Conservation (phyloP, 2,113 vertebrate species). For the Rhizomys pruinosus region DNA sequence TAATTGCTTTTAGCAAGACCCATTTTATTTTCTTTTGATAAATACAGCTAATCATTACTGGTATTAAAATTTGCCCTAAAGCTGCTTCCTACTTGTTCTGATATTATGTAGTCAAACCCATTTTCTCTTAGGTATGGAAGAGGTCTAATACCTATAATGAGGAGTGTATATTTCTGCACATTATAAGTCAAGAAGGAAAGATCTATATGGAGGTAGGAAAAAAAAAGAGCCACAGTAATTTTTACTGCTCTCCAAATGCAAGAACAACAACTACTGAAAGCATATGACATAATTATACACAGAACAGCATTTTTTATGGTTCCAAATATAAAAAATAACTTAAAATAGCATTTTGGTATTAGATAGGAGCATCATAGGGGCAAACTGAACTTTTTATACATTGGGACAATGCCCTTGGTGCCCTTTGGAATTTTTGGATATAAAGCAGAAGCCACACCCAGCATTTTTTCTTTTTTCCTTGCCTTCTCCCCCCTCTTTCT, state of each 20-base stretch:
- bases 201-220: not conserved
- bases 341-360: conserved; percentile 27
- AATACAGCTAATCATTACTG: not conserved
- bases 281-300: conserved; percentile 12
- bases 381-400: conserved; percentile 18
- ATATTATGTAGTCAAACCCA: conserved; percentile 20
- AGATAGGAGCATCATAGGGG: not conserved
- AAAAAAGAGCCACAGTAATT: not conserved
- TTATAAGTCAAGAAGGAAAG: not conserved
- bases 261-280: not conserved
- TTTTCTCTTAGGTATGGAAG: not conserved
- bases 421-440: not conserved
- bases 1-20: not conserved
- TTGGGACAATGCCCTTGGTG: not conserved
- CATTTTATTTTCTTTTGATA: conserved; percentile 11
- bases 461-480: not conserved
- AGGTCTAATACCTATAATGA: not conserved
- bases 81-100: not conserved
- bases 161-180: not conserved
- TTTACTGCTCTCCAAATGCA: not conserved
- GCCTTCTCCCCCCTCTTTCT: accelerated
- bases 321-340: conserved; percentile 52
- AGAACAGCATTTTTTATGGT: not conserved
- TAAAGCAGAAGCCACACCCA: not conserved
- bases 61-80: not conserved